Percentiles rank a stretch among this genome's conserved stretches.
Evolutionary conservation across 2,888 invertebrate species (phyloP).

Genomic region (Stenchaetothrips biformis): DNA sequence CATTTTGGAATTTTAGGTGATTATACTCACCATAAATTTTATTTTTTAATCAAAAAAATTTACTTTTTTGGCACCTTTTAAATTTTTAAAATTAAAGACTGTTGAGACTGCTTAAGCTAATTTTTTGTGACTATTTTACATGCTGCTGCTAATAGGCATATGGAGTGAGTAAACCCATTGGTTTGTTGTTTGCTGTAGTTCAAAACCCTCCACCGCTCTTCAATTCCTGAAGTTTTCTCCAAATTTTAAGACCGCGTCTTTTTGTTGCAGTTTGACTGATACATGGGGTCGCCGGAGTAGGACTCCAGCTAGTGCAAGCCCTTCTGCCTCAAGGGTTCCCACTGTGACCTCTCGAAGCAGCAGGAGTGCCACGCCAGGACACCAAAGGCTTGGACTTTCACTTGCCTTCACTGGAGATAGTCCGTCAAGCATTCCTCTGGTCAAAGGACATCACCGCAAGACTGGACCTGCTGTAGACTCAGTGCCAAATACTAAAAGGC

Average conservation of each 20-base stretch:
- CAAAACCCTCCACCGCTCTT: neutral
- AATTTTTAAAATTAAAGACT: neutral
- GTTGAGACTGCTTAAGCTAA: neutral
- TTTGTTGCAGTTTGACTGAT: conserved; percentile 14
- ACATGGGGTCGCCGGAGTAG: conserved; percentile 3
- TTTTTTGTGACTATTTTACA: neutral
- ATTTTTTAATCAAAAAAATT: neutral
- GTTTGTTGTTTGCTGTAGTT: neutral
- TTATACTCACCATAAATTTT: neutral
- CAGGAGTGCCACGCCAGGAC: neutral
- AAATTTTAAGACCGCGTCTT: neutral
- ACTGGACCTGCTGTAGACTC: neutral
- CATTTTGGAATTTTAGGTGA: neutral
- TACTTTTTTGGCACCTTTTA: neutral
- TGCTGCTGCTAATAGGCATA: conserved; percentile 9
- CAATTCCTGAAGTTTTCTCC: neutral
- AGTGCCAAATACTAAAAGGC: conserved; percentile 14
- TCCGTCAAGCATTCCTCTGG: conserved; percentile 9
- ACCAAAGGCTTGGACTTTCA: neutral
- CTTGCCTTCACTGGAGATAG: neutral
- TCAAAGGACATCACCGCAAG: conserved; percentile 14
- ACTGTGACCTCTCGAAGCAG: neutral
- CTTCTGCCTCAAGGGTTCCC: neutral
- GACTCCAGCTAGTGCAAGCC: neutral
- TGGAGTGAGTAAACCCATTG: neutral